phyloP scores from a whole-genome alignment of 2,888 invertebrate genomes.

The Andrena chrysosceles region DNA sequence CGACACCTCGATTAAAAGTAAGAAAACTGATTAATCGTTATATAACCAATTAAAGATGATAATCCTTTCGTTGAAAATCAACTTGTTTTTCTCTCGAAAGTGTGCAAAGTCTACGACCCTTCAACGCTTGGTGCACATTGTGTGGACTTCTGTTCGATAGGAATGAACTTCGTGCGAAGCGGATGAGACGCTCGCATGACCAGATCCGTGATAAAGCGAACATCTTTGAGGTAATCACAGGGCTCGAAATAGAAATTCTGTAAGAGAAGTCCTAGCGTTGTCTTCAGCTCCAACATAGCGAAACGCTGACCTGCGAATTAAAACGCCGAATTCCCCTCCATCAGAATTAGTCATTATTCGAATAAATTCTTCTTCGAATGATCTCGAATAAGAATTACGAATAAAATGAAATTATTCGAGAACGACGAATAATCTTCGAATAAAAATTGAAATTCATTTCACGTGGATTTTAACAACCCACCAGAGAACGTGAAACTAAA shows the following conservation, averaged over 20 bases:
- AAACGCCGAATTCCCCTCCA: not conserved
- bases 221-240: conserved; percentile 71
- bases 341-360: not conserved
- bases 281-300: conserved; percentile 78
- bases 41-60: too few species aligned
- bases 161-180: conserved; percentile 70
- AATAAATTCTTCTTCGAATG: too few species aligned
- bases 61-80: not conserved
- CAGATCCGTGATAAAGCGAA: conserved; percentile 66
- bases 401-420: too few species aligned
- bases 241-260: conserved; percentile 76
- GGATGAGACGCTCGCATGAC: conserved; percentile 70
- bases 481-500: too few species aligned
- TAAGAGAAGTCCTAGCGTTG: conserved; percentile 69
- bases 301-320: conserved; percentile 59
- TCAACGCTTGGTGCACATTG: not conserved
- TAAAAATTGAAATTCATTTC: too few species aligned
- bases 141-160: conserved; percentile 13
- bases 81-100: not conserved
- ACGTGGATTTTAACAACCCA: too few species aligned
- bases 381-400: too few species aligned
- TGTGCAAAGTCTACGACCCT: not conserved
- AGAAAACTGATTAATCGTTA: not conserved
- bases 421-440: too few species aligned
- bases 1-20: too few species aligned